Evolutionary conservation across 2,888 invertebrate species (phyloP), one percentile per base, ranked within the genome.

Genomic region (Rhyacophila evoluta): DNA sequence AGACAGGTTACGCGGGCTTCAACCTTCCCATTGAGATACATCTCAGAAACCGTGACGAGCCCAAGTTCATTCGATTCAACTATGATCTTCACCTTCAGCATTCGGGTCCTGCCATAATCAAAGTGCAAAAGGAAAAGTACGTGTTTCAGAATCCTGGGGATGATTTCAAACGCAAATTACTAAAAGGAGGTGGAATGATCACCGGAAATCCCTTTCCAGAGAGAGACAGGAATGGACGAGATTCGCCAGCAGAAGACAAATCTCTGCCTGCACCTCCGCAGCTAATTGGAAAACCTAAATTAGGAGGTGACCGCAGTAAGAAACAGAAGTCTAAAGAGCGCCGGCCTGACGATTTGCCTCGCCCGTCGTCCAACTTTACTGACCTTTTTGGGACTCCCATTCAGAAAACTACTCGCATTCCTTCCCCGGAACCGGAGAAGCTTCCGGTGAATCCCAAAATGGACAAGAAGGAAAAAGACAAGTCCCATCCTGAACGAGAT

Each of bases 1-100:
- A 98, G 86, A 95, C 96, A n/a, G 98, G 98, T 4, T 98, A 98
- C 91, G 98, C 97, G 79, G 97, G 98, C 36, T 98, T 98, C 86
- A 91, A 92, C 71, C 90, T 98, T 79, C 95, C 95, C 0, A 97
- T 98, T 84, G 97, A 98, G 85, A 94, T 98, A 83, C 94, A 95
- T 86, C 90, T 97, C 83, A 95, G 93, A 84, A 97, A 95, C 86
- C 95, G 95, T 86, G 96, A 96, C 86, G 97, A 97, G 85, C 97
- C 97, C 8, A 96, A 95, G 86, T 96, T 94, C 85, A 93, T 96
- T 84, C 90, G 91, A 83, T 94, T 94, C 86, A 90, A 92, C 75
- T 98, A 98, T 89, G 97, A 98, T 87, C 91, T 98, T 82, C 92
- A 93, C 84, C 89, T 98, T 79, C 95, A 95, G 87, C 91, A 92